Evolutionary conservation across 2,888 invertebrate genomes (phyloP), one percentile per base, ranked within the genome.

Genomic region (Dimorphilus gyrociliatus): DNA sequence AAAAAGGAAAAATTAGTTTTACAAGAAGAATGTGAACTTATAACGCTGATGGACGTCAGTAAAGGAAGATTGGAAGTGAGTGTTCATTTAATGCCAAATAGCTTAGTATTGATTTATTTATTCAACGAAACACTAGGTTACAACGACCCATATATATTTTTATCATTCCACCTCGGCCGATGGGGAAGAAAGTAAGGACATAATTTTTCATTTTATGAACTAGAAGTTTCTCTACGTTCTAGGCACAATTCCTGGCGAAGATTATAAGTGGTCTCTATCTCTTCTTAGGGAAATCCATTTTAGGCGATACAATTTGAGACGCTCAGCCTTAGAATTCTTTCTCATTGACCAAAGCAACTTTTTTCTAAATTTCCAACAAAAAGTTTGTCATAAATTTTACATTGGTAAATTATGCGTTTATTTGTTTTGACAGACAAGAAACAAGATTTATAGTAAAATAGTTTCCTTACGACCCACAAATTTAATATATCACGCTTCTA

Each of bases 301-400:
- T 34, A 54, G 74, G 16, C 64, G 73, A 34, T 73, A 72, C 55
- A 74, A 74, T 53, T 55, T 74, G 10, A 57, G 73, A 7, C 55
- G 73, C 34, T 72, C 71, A 50, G 74, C 73, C n/a, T 52, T 74
- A 35, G 74, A 74, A 51, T 65, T 74, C 44, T 74, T 74, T 51
- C 55, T 74, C 7, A 61, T 72, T 14, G 72, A 74, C 51, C 72
- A 74, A 48, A 72, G 72, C 1, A 74, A 72, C 44, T 73, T 72
- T 45, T 73, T 74, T 52, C 58, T 74, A 18, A 74, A 74, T 53
- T 74, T 74, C 43, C 66, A 69, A 25, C 69, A 69, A 23, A 72
- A 72, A 63, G 71, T 72, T 35, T 30, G 25, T 30, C 10, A 7
- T 12, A 6, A n/a, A 7, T 6, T 8, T 6, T 28, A 13, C 10